phyloP scores from a whole-genome alignment of 2,113 vertebrate genomes.

The Psammodynastes pulverulentus region DNA sequence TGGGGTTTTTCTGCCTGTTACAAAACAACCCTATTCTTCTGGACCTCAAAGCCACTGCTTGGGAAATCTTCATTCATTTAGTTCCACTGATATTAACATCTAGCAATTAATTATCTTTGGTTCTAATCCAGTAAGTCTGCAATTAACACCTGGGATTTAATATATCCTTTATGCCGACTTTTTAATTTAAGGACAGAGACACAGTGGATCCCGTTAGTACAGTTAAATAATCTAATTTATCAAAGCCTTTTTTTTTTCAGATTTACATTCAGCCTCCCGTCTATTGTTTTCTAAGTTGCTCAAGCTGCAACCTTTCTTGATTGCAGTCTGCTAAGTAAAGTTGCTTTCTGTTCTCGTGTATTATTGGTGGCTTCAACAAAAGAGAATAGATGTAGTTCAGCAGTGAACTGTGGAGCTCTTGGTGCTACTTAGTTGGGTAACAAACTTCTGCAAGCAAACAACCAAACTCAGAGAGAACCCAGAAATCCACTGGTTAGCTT shows the following conservation, averaged over 20 bases:
- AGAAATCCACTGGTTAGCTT: neutral
- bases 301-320: neutral
- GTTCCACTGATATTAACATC: constrained; percentile 64
- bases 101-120: constrained; percentile 73
- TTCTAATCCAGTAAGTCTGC: constrained; percentile 73
- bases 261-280: neutral
- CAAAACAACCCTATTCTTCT: constrained; percentile 61
- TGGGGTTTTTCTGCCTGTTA: constrained; percentile 40
- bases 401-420: neutral
- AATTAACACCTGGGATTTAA: constrained; percentile 72
- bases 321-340: neutral
- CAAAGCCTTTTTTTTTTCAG: constrained; percentile 24
- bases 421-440: neutral
- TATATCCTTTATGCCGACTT: constrained; percentile 66
- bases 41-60: constrained; percentile 49
- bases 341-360: neutral
- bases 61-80: constrained; percentile 65
- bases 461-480: neutral
- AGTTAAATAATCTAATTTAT: constrained; percentile 39
- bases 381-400: neutral
- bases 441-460: neutral
- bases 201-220: constrained; percentile 53
- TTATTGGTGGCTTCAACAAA: neutral
- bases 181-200: constrained; percentile 66
- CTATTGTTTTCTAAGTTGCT: neutral